Base-by-base conservation (phyloP, 2,797 vertebrate genomes). In the Babyrousa celebensis region DNA sequence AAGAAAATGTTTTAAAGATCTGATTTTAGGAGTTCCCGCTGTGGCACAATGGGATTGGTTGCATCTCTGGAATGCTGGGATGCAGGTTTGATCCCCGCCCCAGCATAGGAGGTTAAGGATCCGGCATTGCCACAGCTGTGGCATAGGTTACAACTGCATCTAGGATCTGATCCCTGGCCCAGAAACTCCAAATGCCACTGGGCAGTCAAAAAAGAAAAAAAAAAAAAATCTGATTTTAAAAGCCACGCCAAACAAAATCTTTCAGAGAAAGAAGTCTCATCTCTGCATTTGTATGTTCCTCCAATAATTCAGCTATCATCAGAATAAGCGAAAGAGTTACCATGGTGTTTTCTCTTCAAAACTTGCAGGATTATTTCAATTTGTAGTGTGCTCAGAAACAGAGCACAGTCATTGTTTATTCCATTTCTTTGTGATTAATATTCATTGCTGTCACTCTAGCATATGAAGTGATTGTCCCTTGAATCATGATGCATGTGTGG, bases 391-490 rank as follows among this genome's bases (percentile, higher is more conserved):
- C 25, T 85, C 63, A 63, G 54, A 91, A 95, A 68, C 0, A 1
- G 62, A 92, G 74, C 85, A 72, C 5, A 18, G 3, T 79, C 89
- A 78, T 32, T 62, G 12, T 32, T 67, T 68, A 29, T 80, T 88
- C 85, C 75, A 21, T 68, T 91, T 94, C 78, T 72, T 84, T 36
- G 27, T 77, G 84, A 96, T 86, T 80, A 93, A 70, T 80, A 93
- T 93, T 94, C 91, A 72, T 85, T 17, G 40, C 65, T 84, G 27
- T 72, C 82, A 54, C 78, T 70, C 82, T 91, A 65, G 85, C 56
- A 72, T 56, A n/a, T 32, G 85, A 88, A 95, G 17, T 3, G 32
- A 80, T 85, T 80, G 60, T 94, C 89, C 56, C 36, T 83, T 95
- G 75, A 92, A 52, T 94, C 70, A 14, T 40, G 71, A 48, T 80